Base-by-base conservation (phyloP, 2,888 invertebrate species). In the Diloba caeruleocephala region DNA sequence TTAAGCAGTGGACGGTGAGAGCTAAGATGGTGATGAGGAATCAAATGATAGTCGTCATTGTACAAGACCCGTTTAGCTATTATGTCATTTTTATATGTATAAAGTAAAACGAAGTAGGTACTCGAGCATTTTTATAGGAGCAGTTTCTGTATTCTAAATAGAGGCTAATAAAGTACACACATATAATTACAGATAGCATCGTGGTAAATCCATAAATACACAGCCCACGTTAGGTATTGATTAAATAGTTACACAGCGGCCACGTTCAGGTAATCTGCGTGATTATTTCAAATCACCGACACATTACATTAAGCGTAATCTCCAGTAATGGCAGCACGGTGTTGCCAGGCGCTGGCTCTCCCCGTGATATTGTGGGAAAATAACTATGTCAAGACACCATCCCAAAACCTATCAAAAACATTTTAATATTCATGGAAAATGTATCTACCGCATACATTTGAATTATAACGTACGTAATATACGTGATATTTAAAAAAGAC, bases 271-370 rank as follows among this genome's bases (percentile, higher is more conserved):
- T 90, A 89, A 90, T 90, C 90, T 84, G 82, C 74, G 89, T 85
- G 89, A 92, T 92, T 92, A 92, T 92, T 92, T 92, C 88, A 90
- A 91, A 92, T 92, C 88, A 85, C 87, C 89, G 81, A 80, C 87
- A 86, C 89, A 86, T 90, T 84, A 90, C 90, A 91, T 89, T 90
- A 89, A 84, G 83, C 84, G 89, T 91, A 90, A 92, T 90, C 92
- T 89, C 83, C 76, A 68, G 80, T 87, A 88, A 91, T 89, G 88
- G 88, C 83, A 81, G 82, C 81, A 67, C 67, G 64, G 81, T 85
- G 85, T 84, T 87, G 83, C 85, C 84, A 85, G 84, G 76, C 78
- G 76, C 78, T 72, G 60, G 69, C 65, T 53, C 34, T 59, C 59
- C 60, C 59, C 62, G 56, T 71, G 76, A 60, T 76, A 75, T 74